These are phyloP conservation scores for Lepus oiostolus DNA, from an alignment of 2,797 vertebrate genomes.

Conservation along the genomic window DNA sequence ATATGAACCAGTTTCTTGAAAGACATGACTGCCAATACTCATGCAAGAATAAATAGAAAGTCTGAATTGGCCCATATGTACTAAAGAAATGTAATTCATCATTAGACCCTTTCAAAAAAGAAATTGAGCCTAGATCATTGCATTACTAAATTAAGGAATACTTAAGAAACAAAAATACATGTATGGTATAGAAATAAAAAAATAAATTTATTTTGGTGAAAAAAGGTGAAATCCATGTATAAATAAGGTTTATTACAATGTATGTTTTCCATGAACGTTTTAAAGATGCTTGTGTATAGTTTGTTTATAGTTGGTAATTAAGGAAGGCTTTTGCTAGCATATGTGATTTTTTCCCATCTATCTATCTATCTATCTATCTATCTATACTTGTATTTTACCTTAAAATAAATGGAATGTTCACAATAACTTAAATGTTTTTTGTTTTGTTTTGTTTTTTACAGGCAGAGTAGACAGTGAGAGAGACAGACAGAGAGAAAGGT, in stretches of 20 bases:
- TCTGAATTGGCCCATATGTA: neutral
- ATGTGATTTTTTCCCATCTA: neutral
- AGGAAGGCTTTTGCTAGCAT: neutral
- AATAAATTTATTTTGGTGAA: too few relatives aligned
- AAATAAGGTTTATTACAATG: too few relatives aligned
- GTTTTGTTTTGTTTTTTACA: too few relatives aligned
- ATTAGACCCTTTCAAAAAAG: neutral
- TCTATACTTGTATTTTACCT: constrained; percentile 28
- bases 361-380: too few relatives aligned
- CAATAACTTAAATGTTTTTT: neutral
- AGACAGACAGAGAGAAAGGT: too few relatives aligned
- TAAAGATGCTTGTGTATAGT: neutral
- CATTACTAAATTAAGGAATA: neutral
- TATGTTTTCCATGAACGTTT: too few relatives aligned
- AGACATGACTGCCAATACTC: neutral
- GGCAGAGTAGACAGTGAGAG: too few relatives aligned
- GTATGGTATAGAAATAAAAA: too few relatives aligned
- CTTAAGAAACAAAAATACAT: neutral
- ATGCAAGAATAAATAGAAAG: neutral
- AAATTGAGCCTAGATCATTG: neutral
- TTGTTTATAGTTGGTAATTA: neutral
- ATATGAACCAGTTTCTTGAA: neutral
- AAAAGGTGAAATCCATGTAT: too few relatives aligned
- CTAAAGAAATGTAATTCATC: neutral
- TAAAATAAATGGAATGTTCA: neutral